Conservation (phyloP, 2,113 vertebrate species). For the Ramphastos sulfuratus region DNA sequence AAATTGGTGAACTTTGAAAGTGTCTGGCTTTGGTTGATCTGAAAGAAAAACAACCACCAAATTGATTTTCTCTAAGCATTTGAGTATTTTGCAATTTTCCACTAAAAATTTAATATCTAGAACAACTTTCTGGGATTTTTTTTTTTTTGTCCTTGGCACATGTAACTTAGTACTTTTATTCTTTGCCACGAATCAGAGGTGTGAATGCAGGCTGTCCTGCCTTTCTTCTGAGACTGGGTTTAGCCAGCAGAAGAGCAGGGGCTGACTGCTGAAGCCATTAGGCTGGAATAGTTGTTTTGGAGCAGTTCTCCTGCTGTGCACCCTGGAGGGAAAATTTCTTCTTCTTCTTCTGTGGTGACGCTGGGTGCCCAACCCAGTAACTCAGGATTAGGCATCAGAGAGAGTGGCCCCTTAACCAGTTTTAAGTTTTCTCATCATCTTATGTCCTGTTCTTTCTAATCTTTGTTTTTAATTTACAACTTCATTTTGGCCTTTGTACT, state of each 20-base stretch:
- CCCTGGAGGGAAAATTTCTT: conserved; percentile 46
- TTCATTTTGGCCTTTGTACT: conserved; percentile 31
- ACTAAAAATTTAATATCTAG: neutral
- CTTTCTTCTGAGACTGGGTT: neutral
- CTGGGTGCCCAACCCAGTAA: neutral
- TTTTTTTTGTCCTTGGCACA: neutral
- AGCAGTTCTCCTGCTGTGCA: conserved; percentile 52
- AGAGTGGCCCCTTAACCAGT: conserved; percentile 46
- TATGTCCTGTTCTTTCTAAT: conserved; percentile 19
- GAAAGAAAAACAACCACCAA: neutral
- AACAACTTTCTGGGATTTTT: neutral
- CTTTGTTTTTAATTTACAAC: conserved; percentile 46
- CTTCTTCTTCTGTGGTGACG: conserved; percentile 31
- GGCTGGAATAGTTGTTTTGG: conserved; percentile 10
- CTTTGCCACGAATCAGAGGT: neutral
- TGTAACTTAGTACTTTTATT: neutral
- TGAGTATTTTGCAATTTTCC: neutral
- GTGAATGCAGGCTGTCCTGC: neutral
- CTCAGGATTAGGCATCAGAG: conserved; percentile 48
- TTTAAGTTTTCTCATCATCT: conserved; percentile 43
- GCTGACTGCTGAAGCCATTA: conserved; percentile 52
- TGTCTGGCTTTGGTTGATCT: neutral
- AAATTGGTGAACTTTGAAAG: neutral
- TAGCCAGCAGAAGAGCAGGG: neutral
- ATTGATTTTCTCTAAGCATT: neutral